Conservation (phyloP, 2,888 invertebrate genomes). For the Callyntrura sp. region DNA sequence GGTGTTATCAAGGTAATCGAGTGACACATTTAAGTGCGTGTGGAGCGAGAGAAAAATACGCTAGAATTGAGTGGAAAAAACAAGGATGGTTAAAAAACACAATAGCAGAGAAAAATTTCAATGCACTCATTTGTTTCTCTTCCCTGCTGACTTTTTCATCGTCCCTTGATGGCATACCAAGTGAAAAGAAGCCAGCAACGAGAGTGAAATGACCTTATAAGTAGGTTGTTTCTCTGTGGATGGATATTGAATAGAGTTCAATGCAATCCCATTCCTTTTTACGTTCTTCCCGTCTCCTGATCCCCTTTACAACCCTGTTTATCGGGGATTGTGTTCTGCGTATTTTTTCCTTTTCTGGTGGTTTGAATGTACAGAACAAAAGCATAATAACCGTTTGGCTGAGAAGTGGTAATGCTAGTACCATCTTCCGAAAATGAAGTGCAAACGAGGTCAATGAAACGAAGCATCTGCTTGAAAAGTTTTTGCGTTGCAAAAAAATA, state of each 20-base stretch:
- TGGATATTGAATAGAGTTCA: background rate
- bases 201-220: conserved; percentile 20
- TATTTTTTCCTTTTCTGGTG: background rate
- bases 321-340: background rate
- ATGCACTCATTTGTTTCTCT: background rate
- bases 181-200: background rate
- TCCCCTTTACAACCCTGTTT: background rate
- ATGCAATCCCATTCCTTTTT: background rate
- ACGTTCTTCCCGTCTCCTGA: background rate
- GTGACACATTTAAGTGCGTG: background rate
- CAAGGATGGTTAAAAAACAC: background rate
- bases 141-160: background rate
- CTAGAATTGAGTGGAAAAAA: background rate
- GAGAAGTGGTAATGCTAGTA: background rate
- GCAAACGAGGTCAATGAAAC: background rate
- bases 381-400: background rate
- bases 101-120: background rate
- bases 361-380: background rate
- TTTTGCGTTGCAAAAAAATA: background rate
- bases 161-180: background rate
- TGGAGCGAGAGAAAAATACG: background rate
- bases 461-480: background rate
- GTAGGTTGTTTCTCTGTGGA: background rate
- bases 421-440: conserved; percentile 6
- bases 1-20: no score